A percentile compares a stretch with the other conserved stretches of the same genome.
phyloP scores from a whole-genome alignment of 2,888 invertebrate genomes.

The Chrysina gloriosa region DNA sequence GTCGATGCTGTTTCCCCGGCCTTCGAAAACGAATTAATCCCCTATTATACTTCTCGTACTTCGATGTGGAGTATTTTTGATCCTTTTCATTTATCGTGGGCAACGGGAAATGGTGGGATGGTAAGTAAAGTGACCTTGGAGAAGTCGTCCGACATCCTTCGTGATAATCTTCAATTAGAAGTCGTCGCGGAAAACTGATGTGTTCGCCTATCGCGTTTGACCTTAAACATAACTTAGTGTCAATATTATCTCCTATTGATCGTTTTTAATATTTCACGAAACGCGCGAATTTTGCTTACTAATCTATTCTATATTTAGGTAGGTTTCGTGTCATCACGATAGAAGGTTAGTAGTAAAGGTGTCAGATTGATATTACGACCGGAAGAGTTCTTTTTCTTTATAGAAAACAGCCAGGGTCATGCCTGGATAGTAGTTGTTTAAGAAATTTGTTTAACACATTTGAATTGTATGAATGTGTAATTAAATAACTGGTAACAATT shows the following conservation, averaged over 20 bases:
- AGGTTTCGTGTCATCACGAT: no score
- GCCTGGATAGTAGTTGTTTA: no score
- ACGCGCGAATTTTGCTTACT: not conserved
- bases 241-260: slow-evolving; percentile 6
- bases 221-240: not conserved
- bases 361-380: no score
- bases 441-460: no score
- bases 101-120: not conserved
- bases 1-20: slow-evolving; percentile 16
- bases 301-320: not conserved
- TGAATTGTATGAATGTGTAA: no score
- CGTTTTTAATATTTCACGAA: not conserved
- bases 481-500: no score
- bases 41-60: not conserved
- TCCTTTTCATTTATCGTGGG: not conserved
- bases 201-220: not conserved
- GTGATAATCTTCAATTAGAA: not conserved
- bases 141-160: not conserved
- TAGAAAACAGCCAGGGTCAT: no score
- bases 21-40: not conserved
- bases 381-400: no score
- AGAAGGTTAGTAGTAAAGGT: no score
- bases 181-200: not conserved
- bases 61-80: not conserved
- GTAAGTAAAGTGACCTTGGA: not conserved